Evolutionary conservation across 2,797 vertebrate species (phyloP).

Genomic region (Masticophis lateralis): DNA sequence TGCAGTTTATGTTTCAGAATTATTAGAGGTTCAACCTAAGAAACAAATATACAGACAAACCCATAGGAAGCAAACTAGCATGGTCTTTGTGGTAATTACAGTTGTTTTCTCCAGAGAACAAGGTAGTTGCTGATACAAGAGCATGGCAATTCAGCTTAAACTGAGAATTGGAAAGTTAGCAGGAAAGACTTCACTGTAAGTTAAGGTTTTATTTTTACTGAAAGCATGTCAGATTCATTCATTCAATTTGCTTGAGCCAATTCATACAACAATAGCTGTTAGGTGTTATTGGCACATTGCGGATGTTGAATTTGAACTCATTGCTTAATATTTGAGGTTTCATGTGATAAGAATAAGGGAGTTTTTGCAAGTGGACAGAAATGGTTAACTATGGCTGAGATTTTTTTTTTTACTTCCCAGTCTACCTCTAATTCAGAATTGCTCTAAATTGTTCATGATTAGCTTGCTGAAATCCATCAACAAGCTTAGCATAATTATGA

Average conservation of each 20-base stretch:
- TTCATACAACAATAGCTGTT: conserved; percentile 29
- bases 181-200: neutral
- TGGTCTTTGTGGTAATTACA: neutral
- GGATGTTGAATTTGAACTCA: neutral
- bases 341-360: neutral
- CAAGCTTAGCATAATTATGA: conserved; percentile 29
- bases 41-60: neutral
- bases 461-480: conserved; percentile 22
- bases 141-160: neutral
- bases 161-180: neutral
- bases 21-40: neutral
- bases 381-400: neutral
- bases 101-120: neutral
- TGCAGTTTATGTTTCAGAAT: neutral
- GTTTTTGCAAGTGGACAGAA: neutral
- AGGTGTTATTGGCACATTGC: neutral
- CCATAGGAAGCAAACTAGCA: neutral
- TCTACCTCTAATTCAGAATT: conserved; percentile 14
- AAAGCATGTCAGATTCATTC: conserved; percentile 43
- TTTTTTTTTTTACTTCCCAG: neutral
- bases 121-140: neutral
- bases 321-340: neutral
- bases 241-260: conserved; percentile 28
- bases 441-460: conserved; percentile 21
- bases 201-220: conserved; percentile 13